Base-by-base conservation (phyloP, 1,140 invertebrate genomes). In the Bacillus rossius region DNA sequence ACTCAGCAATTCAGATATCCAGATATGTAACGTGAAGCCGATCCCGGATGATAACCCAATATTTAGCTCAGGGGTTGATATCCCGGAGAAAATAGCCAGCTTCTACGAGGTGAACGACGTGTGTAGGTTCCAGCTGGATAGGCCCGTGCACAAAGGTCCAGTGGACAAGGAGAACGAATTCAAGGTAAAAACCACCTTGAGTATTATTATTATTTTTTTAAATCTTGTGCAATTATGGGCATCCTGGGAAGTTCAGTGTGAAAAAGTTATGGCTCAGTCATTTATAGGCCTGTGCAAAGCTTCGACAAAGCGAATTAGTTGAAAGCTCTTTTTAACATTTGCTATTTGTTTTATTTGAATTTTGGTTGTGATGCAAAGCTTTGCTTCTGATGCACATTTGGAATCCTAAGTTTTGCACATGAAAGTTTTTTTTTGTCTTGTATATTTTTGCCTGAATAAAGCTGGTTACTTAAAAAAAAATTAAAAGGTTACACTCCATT, bases 21-120 rank as follows among this genome's bases (percentile, higher is more conserved):
- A 97, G 79, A 96, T 98, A 43, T 95, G 93, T 71, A 95, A 94
- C 74, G 95, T 98, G 10, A 90, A 93, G 66, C 93, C 95, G 3
- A 84, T 93, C 67, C 81, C 85, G 37, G 82, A 89, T 73, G 55
- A 70, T 25, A 68, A 71, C 17, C 68, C 71, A n/a, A 66, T 72
- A 25, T 71, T 77, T 52, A 66, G 76, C 57, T 77, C 81, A 52
- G 71, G 73, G 56, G 77, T 79, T 40, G 83, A 86, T 61, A 86
- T 96, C 61, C 92, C 92, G 14, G 92, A 96, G 60, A 88, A 89
- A 70, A 87, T 97, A 26, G 84, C 89, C 3, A 84, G 88, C 14
- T 98, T 91, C 77, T 96, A 96, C 72, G 81, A 88, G 55, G 87
- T 91, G 29, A 97, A 98, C 72, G 92, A 96, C 71, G 92, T 98